A percentile compares a stretch with the other conserved stretches of the same genome.
Conservation (phyloP, 2,888 invertebrate genomes). For the Cheilosia soror region DNA sequence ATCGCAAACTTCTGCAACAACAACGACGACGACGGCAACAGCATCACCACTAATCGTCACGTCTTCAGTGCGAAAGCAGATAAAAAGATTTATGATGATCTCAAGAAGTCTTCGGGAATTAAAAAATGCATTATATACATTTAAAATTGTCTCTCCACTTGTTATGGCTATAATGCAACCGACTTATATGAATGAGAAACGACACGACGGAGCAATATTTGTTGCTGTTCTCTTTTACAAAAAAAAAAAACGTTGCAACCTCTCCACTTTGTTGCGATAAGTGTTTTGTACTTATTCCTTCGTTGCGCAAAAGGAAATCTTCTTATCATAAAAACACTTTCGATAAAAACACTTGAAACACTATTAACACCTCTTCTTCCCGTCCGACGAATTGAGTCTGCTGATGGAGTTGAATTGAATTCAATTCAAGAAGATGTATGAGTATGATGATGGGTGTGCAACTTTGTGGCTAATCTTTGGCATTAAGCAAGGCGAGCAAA, state of each 20-base stretch:
- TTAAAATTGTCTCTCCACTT: conserved; percentile 36
- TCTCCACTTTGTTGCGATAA: conserved; percentile 54
- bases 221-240: neutral
- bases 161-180: conserved; percentile 34
- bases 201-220: conserved; percentile 19
- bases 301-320: conserved; percentile 42
- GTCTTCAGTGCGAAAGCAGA: conserved; percentile 23
- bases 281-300: neutral
- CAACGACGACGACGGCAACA: neutral
- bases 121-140: conserved; percentile 25
- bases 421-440: neutral
- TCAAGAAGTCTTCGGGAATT: conserved; percentile 39
- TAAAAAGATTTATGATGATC: conserved; percentile 65
- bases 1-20: neutral
- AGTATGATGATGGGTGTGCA: conserved; percentile 1
- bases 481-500: conserved; percentile 11
- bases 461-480: conserved; percentile 49
- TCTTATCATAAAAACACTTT: conserved; percentile 63
- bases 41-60: conserved; percentile 21
- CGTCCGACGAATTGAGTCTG: conserved; percentile 39
- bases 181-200: conserved; percentile 29
- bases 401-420: neutral
- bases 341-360: conserved; percentile 69
- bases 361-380: conserved; percentile 68
- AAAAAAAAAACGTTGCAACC: neutral